These are phyloP conservation scores for Pyxicephalus adspersus DNA, from an alignment of 2,113 vertebrate genomes.

Conservation along the genomic window DNA sequence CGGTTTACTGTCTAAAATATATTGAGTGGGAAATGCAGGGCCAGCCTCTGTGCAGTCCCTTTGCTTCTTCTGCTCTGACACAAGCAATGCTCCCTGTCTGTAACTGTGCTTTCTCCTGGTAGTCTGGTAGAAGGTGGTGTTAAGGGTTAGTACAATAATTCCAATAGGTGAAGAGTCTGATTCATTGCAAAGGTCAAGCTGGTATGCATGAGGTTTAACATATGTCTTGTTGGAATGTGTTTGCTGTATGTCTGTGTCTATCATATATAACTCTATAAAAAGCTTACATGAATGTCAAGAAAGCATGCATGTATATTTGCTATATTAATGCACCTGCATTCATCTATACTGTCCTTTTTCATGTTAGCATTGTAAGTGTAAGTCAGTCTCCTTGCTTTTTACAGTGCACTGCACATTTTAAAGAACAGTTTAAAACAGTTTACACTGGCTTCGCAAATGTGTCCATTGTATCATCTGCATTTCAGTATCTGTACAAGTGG, in stretches of 20 bases:
- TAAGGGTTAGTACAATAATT: conserved; percentile 44
- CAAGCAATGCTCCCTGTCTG: not conserved
- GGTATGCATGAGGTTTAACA: conserved; percentile 11
- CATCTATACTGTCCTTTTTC: conserved; percentile 7
- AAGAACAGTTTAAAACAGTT: conserved; percentile 29
- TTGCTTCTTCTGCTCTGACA: conserved; percentile 20
- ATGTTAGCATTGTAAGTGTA: not conserved
- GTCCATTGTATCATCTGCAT: conserved; percentile 40
- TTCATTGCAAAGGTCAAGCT: conserved; percentile 20
- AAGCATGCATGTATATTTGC: not conserved
- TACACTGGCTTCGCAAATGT: conserved; percentile 14
- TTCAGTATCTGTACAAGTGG: not conserved
- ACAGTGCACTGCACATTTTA: conserved; percentile 34
- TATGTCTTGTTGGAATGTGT: conserved; percentile 5
- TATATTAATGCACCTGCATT: conserved; percentile 25
- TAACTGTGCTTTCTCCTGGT: not conserved
- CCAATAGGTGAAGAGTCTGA: conserved; percentile 16
- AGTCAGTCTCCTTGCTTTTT: not conserved
- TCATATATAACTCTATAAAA: conserved; percentile 4
- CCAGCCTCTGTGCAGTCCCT: conserved; percentile 23
- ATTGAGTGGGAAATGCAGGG: conserved; percentile 8
- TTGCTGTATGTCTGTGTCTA: conserved; percentile 13
- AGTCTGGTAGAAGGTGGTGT: conserved; percentile 26
- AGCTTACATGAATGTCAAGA: not conserved
- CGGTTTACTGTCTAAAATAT: conserved; percentile 40